Evolutionary conservation across 1,140 invertebrate species (phyloP), one percentile per base, ranked within the genome.

Genomic region (Drosophila nannoptera): DNA sequence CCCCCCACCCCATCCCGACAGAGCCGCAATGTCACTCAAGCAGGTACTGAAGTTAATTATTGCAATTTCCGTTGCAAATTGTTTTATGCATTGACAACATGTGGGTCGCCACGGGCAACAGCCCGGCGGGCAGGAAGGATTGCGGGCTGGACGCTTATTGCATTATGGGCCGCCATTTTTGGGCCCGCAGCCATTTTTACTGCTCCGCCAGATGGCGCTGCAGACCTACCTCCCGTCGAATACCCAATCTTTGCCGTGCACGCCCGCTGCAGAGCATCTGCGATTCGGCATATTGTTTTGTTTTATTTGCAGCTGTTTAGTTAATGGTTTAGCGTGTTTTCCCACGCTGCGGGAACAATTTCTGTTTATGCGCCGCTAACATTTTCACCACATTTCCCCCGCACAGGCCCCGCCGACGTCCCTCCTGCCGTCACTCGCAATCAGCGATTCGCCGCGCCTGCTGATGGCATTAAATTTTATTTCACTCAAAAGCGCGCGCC

Each of bases 21-120:
- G 50, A 61, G 65, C 62, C 77, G 65, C 66, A 86, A 76, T 84
- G 77, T 86, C 80, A 86, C 77, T 84, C 81, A 84, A 84, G 76
- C 81, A 84, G 82, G 81, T 84, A 84, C 81, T 77, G 86, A 86
- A 84, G 81, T 84, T 84, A 84, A 84, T 86, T 84, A 86, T 84
- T 77, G 81, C 81, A 75, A 86, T 86, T 86, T 84, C 81, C 81
- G 81, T 64, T 73, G 77, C 78, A 84, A 84, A 86, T 84, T 84
- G 81, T 84, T 84, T 80, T 80, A 86, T 86, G 73, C 81, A 86
- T 81, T 86, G 81, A 71, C 77, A 75, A 49, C 73, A 77, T 84
- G 76, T 70, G 80, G 73, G 49, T 22, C 22, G 22, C 22, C 22
- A 3, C 1, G 1, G 22, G 3, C 22, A 2, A 22, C 22, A 22